Evolutionary conservation across 2,888 invertebrate species (phyloP).

Genomic region (Drosophila monieri): DNA sequence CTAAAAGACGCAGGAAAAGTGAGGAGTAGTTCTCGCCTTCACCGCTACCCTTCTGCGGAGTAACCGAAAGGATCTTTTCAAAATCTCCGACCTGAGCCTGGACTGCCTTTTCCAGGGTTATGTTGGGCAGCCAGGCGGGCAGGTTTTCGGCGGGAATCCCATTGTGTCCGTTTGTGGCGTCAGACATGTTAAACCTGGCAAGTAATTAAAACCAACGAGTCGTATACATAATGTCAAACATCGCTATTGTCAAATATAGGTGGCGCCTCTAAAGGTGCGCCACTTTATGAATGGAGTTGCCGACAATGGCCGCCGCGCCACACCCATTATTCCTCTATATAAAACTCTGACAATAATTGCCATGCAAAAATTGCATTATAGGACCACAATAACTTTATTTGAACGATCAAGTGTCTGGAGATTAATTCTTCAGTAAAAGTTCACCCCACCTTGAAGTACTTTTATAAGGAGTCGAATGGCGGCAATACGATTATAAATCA

Average conservation of each 20-base stretch:
- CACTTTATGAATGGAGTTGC: slow-evolving; percentile 5
- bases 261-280: slow-evolving; percentile 20
- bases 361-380: slow-evolving; percentile 9
- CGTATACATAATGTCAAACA: slow-evolving; percentile 15
- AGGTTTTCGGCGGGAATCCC: slow-evolving; percentile 38
- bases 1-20: slow-evolving; percentile 72
- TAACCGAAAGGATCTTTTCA: slow-evolving; percentile 59
- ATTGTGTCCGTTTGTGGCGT: slow-evolving; percentile 51
- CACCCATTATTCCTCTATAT: neutral
- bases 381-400: slow-evolving; percentile 1
- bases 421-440: neutral
- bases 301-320: neutral
- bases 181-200: slow-evolving; percentile 57
- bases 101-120: slow-evolving; percentile 71
- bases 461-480: neutral
- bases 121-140: slow-evolving; percentile 70
- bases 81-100: slow-evolving; percentile 66
- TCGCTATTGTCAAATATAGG: slow-evolving; percentile 27
- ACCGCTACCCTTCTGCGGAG: slow-evolving; percentile 40
- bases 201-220: slow-evolving; percentile 5
- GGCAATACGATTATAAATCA: neutral
- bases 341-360: neutral
- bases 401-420: neutral
- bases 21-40: slow-evolving; percentile 77
- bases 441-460: neutral